Evolutionary conservation across 2,888 invertebrate species (phyloP), one percentile per base, ranked within the genome.

Genomic region (Brachypterus glaber): DNA sequence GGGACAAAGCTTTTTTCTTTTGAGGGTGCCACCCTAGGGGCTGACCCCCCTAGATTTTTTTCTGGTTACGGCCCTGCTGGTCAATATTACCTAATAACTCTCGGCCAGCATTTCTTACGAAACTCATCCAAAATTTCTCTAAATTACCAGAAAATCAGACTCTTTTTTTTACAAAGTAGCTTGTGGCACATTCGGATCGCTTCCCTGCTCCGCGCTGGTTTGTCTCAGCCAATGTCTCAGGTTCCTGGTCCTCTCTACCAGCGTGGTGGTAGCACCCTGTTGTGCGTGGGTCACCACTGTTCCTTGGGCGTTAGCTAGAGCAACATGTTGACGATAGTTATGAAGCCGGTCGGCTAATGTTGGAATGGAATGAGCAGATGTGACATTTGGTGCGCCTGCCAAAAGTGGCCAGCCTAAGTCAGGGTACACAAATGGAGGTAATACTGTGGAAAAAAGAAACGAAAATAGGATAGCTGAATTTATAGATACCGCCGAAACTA

Each of bases 141-240:
- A n/a, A n/a, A n/a, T n/a, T n/a, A n/a, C n/a, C n/a, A n/a, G n/a
- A n/a, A n/a, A n/a, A n/a, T n/a, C n/a, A n/a, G n/a, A n/a, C n/a
- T n/a, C n/a, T n/a, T n/a, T n/a, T n/a, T n/a, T n/a, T 27, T 59
- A 61, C 30, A 62, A 51, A 15, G 60, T 60, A 3, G 62, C 57
- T 45, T 63, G 60, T 1, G 58, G 55, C 4, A 40, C 34, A 35
- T 41, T 50, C 14, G 44, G 35, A 36, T 50, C 50, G n/a, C 53
- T 44, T 30, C 38, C 41, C 27, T 39, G 47, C 16, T 58, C 63
- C 18, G 58, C 50, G 9, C 64, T 60, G 4, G 61, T 60, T 57
- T 78, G 78, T 11, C 76, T 67, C 40, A 80, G 57, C 80, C 79
- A 80, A 51, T 79, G 78, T 43, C 78, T 67, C 41, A 79, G 62